phyloP scores from a whole-genome alignment of 2,113 vertebrate genomes.

The Caranx melampygus region DNA sequence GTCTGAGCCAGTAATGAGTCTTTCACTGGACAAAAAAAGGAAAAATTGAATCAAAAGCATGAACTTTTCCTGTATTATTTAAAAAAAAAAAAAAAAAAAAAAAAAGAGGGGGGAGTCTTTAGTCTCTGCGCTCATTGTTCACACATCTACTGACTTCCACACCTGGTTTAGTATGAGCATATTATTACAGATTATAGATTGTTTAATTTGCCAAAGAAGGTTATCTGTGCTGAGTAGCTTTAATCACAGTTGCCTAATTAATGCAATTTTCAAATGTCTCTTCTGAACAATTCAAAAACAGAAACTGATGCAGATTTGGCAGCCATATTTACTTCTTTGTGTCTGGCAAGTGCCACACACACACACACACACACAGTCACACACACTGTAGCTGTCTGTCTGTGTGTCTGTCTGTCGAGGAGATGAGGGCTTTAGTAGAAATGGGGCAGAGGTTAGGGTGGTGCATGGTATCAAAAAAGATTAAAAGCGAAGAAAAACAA shows the following conservation, averaged over 20 bases:
- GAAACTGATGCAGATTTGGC: conserved; percentile 14
- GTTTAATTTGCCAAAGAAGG: conserved; percentile 51
- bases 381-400: neutral
- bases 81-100: neutral
- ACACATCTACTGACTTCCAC: conserved; percentile 16
- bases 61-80: conserved; percentile 4
- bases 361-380: conserved; percentile 13
- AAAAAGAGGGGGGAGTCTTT: neutral
- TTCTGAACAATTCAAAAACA: conserved; percentile 23
- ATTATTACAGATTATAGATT: conserved; percentile 51
- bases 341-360: conserved; percentile 25
- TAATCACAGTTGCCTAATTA: conserved; percentile 33
- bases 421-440: neutral
- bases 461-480: neutral
- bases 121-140: conserved; percentile 5
- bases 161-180: conserved; percentile 17
- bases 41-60: conserved; percentile 8
- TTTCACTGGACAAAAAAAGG: conserved; percentile 14
- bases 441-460: neutral
- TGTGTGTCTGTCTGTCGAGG: neutral
- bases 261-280: conserved; percentile 1
- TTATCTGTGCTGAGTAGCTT: conserved; percentile 27
- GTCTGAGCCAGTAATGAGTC: neutral
- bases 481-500: conserved; percentile 1
- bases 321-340: conserved; percentile 41